These are phyloP conservation scores for Alectoris magna DNA, from an alignment of 2,797 vertebrate genomes.

Conservation along the genomic window DNA sequence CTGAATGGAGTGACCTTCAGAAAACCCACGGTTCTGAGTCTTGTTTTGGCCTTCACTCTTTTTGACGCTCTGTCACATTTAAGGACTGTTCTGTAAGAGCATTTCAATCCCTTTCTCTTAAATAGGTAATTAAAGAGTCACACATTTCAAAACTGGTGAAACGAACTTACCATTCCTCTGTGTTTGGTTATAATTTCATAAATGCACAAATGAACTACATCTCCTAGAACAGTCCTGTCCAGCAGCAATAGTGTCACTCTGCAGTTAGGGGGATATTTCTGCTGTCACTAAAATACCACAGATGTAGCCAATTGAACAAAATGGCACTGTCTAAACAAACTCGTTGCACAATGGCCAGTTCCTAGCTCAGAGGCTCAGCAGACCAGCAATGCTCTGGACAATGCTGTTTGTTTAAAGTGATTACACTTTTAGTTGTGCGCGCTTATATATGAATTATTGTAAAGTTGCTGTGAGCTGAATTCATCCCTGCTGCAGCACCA, in stretches of 20 bases:
- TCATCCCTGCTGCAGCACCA: conserved; percentile 14
- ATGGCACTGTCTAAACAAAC: conserved; percentile 65
- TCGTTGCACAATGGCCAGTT: conserved; percentile 40
- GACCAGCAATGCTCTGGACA: conserved; percentile 54
- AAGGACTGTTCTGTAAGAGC: neutral
- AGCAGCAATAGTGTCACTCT: conserved; percentile 34
- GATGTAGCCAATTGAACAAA: conserved; percentile 69
- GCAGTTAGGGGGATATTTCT: conserved; percentile 45
- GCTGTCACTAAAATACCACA: conserved; percentile 49
- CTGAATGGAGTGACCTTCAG: neutral
- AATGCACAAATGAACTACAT: neutral
- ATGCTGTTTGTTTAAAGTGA: conserved; percentile 67
- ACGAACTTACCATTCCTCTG: neutral
- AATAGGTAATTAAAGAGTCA: neutral
- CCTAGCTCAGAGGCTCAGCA: conserved; percentile 52
- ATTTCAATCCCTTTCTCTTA: neutral
- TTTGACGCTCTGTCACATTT: neutral
- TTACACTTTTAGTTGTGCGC: conserved; percentile 47
- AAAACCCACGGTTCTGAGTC: neutral
- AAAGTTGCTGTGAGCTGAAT: conserved; percentile 47
- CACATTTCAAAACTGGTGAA: neutral
- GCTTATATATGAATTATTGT: conserved; percentile 54
- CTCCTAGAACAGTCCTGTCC: neutral
- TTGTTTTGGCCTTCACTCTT: neutral
- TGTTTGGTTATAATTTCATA: neutral